These are phyloP conservation scores for Belonocnema kinseyi DNA, from an alignment of 1,140 invertebrate genomes.

Conservation along the genomic window DNA sequence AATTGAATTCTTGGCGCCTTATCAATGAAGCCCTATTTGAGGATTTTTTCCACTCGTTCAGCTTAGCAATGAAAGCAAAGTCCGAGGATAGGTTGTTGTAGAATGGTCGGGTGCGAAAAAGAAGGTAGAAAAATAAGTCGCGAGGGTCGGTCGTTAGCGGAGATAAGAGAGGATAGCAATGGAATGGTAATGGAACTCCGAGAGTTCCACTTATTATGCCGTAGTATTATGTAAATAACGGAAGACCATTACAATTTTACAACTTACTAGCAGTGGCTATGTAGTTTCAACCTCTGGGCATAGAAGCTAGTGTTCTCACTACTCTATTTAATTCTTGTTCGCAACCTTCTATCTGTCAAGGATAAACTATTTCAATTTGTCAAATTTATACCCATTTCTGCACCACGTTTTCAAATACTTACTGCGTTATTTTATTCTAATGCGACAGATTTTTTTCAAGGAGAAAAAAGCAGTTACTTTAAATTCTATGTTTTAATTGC, in stretches of 20 bases:
- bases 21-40: slow-evolving; percentile 14
- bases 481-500: too few species aligned
- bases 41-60: slow-evolving; percentile 1
- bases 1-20: slow-evolving; percentile 1
- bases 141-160: slow-evolving; percentile 59
- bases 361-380: slow-evolving; percentile 35
- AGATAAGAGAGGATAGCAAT: slow-evolving; percentile 61
- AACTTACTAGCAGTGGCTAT: slow-evolving; percentile 68
- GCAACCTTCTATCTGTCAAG: slow-evolving; percentile 35
- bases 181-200: slow-evolving; percentile 65
- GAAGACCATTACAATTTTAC: slow-evolving; percentile 72
- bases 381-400: too few species aligned
- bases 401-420: too few species aligned
- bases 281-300: slow-evolving; percentile 62
- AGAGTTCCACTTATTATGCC: slow-evolving; percentile 70
- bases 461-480: too few species aligned
- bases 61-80: slow-evolving; percentile 2
- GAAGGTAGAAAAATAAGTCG: slow-evolving; percentile 60
- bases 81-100: neutral
- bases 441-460: too few species aligned
- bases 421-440: too few species aligned
- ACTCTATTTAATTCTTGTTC: slow-evolving; percentile 31
- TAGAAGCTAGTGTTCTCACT: slow-evolving; percentile 4
- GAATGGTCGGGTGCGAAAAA: slow-evolving; percentile 35
- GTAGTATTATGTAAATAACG: slow-evolving; percentile 72